Evolutionary conservation across 2,113 vertebrate species (phyloP).

Genomic region (Galeopterus variegatus): DNA sequence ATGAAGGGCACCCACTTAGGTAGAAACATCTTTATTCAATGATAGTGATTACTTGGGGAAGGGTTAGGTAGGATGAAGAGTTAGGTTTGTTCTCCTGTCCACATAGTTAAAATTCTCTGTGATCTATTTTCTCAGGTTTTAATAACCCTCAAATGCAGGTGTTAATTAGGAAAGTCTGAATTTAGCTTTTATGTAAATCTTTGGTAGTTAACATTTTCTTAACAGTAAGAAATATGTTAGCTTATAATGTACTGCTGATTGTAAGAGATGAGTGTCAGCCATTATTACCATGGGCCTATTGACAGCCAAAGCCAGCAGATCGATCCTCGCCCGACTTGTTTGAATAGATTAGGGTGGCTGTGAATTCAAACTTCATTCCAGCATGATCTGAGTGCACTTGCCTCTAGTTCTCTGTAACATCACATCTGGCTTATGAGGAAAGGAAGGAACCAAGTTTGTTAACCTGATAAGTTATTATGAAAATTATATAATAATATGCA

Average conservation of each 20-base stretch:
- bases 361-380: background rate
- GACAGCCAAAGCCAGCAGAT: no score
- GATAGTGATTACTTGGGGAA: background rate
- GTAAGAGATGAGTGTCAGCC: background rate
- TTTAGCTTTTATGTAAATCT: background rate
- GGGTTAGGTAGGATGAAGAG: background rate
- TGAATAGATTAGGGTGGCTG: background rate
- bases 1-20: background rate
- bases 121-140: conserved; percentile 1
- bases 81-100: background rate
- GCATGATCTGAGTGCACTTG: background rate
- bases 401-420: background rate
- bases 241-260: background rate
- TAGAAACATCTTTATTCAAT: background rate
- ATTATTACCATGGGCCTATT: no score
- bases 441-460: background rate
- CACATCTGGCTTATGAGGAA: background rate
- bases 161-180: background rate
- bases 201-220: background rate
- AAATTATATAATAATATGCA: background rate
- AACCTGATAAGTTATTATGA: background rate
- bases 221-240: background rate
- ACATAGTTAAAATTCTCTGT: background rate
- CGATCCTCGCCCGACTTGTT: background rate
- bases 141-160: background rate